Percentiles rank a stretch among this genome's conserved stretches.
phyloP scores from a whole-genome alignment of 1,140 invertebrate genomes.

The Dreissena polymorpha region DNA sequence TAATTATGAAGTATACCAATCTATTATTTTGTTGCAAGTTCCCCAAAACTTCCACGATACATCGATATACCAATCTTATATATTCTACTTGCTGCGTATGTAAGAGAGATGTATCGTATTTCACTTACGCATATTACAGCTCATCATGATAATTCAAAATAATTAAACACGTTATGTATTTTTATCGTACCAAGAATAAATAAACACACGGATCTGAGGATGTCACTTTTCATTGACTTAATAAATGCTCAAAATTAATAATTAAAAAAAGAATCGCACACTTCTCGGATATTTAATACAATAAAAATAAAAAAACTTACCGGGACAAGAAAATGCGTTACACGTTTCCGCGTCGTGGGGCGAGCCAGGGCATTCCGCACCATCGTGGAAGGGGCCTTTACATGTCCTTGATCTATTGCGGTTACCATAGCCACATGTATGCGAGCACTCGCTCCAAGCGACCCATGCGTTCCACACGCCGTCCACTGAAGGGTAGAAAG shows the following conservation, averaged over 20 bases:
- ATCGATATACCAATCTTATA: conserved; percentile 68
- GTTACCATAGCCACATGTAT: conserved; percentile 69
- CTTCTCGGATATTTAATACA: too few species aligned
- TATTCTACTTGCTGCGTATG: too few species aligned
- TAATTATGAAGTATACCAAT: conserved; percentile 8
- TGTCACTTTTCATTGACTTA: too few species aligned
- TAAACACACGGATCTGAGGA: too few species aligned
- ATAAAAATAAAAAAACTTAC: too few species aligned
- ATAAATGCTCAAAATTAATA: too few species aligned
- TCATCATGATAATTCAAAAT: too few species aligned
- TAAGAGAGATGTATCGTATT: too few species aligned
- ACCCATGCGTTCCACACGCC: conserved; percentile 65
- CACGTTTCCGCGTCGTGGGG: conserved; percentile 58
- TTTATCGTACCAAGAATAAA: too few species aligned
- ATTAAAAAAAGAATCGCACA: too few species aligned
- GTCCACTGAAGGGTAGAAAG: conserved; percentile 56
- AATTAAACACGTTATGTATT: too few species aligned
- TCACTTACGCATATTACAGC: too few species aligned
- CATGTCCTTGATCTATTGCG: conserved; percentile 61
- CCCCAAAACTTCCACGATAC: conserved; percentile 85
- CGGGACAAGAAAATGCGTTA: conserved; percentile 65
- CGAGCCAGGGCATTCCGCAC: conserved; percentile 65
- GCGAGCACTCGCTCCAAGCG: conserved; percentile 59
- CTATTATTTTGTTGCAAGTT: conserved; percentile 75
- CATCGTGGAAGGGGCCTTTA: conserved; percentile 64